phyloP scores from a whole-genome alignment of 2,797 vertebrate species.

The Hephaestus fuliginosus region DNA sequence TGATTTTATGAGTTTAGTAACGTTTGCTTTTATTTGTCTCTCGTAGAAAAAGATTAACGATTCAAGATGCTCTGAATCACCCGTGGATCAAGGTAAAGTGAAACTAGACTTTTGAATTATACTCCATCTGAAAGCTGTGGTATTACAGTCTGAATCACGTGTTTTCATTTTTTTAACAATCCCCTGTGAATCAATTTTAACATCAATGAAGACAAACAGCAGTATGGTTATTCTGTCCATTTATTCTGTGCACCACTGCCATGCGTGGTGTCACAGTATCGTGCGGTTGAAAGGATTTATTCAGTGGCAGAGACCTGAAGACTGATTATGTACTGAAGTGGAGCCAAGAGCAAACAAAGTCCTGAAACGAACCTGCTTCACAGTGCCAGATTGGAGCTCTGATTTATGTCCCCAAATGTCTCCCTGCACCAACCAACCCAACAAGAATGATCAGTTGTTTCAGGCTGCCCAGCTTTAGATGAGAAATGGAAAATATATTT shows the following conservation, averaged over 20 bases:
- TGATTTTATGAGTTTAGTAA: neutral
- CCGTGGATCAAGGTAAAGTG: slow-evolving; percentile 93
- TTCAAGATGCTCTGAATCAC: slow-evolving; percentile 93
- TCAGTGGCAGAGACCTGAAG: neutral
- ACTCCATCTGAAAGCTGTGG: no score
- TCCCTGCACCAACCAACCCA: neutral
- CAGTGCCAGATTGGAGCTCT: neutral
- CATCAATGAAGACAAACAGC: neutral
- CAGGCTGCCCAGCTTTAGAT: neutral
- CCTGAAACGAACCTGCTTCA: neutral
- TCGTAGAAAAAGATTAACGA: slow-evolving; percentile 93
- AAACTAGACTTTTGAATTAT: slow-evolving; percentile 25
- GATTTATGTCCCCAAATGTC: neutral
- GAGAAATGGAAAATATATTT: neutral
- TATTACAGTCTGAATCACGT: neutral
- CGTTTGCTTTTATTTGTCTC: neutral
- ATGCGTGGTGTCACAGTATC: neutral
- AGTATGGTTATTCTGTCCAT: neutral
- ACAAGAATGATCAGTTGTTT: neutral
- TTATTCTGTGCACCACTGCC: neutral
- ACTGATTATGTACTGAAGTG: neutral
- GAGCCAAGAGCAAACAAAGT: slow-evolving; percentile 5
- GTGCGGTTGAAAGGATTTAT: neutral
- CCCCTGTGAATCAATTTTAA: neutral
- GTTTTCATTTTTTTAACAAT: neutral